Base-by-base conservation (phyloP, 2,888 invertebrate species). In the Phytoseiulus persimilis region DNA sequence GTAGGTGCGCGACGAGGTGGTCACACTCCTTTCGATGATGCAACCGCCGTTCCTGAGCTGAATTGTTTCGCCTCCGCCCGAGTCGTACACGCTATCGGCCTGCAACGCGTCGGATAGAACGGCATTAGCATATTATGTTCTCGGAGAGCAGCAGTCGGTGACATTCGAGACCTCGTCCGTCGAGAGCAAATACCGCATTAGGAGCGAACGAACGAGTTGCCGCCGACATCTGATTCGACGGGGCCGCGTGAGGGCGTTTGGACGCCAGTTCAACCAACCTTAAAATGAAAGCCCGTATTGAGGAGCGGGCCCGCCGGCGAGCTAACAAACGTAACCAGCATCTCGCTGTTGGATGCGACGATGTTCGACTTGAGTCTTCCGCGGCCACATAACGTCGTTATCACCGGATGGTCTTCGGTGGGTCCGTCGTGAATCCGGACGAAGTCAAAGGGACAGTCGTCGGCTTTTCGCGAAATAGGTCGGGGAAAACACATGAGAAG, bases 401-500 rank as follows among this genome's bases (percentile, higher is more conserved):
- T 97, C 89, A 96, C 95, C 0, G 96, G 95, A 28, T 96, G 95
- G 89, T 95, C 95, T 92, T 96, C 96, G 92, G 96, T 96, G 92
- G 96, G 96, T 0, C 97, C 97, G 92, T 97, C 97, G 94, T 97
- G 97, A 90, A 97, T 96, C 91, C 95, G 95, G 91, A 97, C 95
- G 94, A 96, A 97, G 93, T 97, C 97, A 93, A 95, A 96, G 0
- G 97, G 97, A 92, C 97, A 97, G 92, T 96, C 91, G 94, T 95
- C 96, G 90, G 96, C 32, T n/a, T 90, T 90, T 18, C 90, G 96
- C 23, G 96, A 96, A 91, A 97, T 96, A 18, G 96, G 96, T 91
- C 97, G 94, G 95, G 97, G 97, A 33, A 97, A 97, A 92, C 97
- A 97, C 0, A 97, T 96, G 96, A 97, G 97, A 91, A 97, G 96